These are phyloP conservation scores for Drosophila hydei DNA, from an alignment of 1,140 invertebrate species.

Conservation along the genomic window DNA sequence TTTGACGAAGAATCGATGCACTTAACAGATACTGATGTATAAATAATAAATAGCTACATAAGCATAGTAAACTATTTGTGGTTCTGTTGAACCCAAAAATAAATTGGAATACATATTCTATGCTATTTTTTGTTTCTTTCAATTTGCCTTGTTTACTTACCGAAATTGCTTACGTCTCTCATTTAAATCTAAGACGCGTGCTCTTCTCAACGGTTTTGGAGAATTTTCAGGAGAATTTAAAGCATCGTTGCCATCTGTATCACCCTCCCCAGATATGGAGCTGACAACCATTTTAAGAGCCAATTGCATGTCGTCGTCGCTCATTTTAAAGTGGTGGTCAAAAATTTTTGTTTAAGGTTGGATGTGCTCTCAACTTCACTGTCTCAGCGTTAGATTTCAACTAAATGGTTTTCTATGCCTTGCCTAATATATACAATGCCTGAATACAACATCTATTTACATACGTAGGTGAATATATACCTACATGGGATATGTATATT, in stretches of 20 bases:
- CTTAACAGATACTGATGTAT: too few relatives aligned
- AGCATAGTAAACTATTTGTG: too few relatives aligned
- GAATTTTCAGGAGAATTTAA: conserved; percentile 85
- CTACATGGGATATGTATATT: conserved; percentile 21
- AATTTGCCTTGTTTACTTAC: conserved; percentile 69
- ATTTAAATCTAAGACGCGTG: conserved; percentile 83
- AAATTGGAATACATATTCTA: neutral
- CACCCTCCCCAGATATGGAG: conserved; percentile 82
- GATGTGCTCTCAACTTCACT: conserved; percentile 42
- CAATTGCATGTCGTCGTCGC: conserved; percentile 88
- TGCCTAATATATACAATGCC: conserved; percentile 71
- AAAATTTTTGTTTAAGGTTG: neutral
- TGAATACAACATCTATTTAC: conserved; percentile 37
- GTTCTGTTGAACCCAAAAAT: too few relatives aligned
- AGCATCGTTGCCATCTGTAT: conserved; percentile 32
- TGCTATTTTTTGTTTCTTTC: conserved; percentile 33
- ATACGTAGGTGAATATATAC: conserved; percentile 21
- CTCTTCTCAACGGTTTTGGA: conserved; percentile 85
- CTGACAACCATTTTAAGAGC: conserved; percentile 87
- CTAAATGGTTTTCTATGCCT: conserved; percentile 56
- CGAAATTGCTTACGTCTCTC: conserved; percentile 86
- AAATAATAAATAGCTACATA: too few relatives aligned
- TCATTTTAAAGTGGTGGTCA: conserved; percentile 84
- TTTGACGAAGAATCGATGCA: too few relatives aligned
- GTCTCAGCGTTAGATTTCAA: conserved; percentile 53